phyloP scores from a whole-genome alignment of 2,888 invertebrate species.

The Parnassius glacialis region DNA sequence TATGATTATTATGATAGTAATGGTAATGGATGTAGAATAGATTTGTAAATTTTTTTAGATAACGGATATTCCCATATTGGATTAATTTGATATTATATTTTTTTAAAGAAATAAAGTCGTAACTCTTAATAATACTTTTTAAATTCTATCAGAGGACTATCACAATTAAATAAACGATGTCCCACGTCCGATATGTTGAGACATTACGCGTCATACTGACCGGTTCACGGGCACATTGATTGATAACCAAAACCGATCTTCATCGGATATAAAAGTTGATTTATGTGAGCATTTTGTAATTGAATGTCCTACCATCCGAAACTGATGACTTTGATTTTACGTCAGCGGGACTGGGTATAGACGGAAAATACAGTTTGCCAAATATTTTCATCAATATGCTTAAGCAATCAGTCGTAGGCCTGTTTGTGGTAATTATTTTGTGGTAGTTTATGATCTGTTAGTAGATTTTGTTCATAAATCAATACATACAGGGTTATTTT shows the following conservation, averaged over 20 bases:
- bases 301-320: constrained; percentile 21
- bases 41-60: no score
- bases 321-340: no score
- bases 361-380: no score
- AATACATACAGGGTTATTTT: no score
- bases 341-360: no score
- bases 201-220: constrained; percentile 44
- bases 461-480: no score
- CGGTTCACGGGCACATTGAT: constrained; percentile 33
- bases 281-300: constrained; percentile 24
- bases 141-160: constrained; percentile 28
- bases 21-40: no score
- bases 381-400: no score
- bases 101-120: not conserved
- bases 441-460: no score
- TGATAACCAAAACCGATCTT: constrained; percentile 29
- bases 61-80: no score
- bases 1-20: no score
- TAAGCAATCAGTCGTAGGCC: not conserved
- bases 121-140: not conserved
- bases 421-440: not conserved
- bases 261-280: constrained; percentile 24
- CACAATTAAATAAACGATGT: constrained; percentile 55
- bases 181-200: constrained; percentile 56
- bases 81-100: not conserved